Conservation (phyloP, 92 coral and sea anemone species). For the Metridium senile region DNA sequence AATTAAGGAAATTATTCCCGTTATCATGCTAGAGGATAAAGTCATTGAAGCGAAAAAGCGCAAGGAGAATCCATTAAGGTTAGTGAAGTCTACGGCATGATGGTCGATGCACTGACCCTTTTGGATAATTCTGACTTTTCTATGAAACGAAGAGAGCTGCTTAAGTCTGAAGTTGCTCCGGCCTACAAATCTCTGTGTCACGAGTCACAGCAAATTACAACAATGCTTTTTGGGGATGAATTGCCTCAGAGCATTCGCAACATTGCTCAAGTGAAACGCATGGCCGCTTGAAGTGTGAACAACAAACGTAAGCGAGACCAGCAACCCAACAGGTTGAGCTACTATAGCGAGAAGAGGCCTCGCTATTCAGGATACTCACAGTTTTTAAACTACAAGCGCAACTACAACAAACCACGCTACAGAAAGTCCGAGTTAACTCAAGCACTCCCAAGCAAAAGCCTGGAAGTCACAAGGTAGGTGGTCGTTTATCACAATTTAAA, state of each 20-base stretch:
- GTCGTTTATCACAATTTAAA: constrained; percentile 30
- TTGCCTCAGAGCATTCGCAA: too few species aligned
- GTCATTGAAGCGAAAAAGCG: constrained; percentile 43
- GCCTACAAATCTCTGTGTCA: too few species aligned
- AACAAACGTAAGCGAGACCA: constrained; percentile 13
- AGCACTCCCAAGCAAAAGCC: constrained; percentile 16
- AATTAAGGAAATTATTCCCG: constrained; percentile 45
- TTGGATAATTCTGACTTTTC: too few species aligned
- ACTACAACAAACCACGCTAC: constrained; percentile 23
- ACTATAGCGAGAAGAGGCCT: constrained; percentile 5
- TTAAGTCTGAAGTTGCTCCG: too few species aligned
- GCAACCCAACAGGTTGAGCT: background rate
- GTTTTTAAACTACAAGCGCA: constrained; percentile 55
- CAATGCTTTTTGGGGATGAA: too few species aligned
- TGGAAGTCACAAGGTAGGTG: constrained; percentile 44
- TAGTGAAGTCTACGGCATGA: constrained; percentile 31
- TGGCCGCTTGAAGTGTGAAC: constrained; percentile 30
- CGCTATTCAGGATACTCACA: constrained; percentile 17
- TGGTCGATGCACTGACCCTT: too few species aligned
- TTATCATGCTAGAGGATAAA: constrained; percentile 29
- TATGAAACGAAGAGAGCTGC: too few species aligned
- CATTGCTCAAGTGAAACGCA: constrained; percentile 36
- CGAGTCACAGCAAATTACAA: too few species aligned
- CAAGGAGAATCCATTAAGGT: constrained; percentile 25
- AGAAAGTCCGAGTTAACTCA: constrained; percentile 8